phyloP scores from a whole-genome alignment of 2,797 vertebrate species.

The Acipenser oxyrinchus region DNA sequence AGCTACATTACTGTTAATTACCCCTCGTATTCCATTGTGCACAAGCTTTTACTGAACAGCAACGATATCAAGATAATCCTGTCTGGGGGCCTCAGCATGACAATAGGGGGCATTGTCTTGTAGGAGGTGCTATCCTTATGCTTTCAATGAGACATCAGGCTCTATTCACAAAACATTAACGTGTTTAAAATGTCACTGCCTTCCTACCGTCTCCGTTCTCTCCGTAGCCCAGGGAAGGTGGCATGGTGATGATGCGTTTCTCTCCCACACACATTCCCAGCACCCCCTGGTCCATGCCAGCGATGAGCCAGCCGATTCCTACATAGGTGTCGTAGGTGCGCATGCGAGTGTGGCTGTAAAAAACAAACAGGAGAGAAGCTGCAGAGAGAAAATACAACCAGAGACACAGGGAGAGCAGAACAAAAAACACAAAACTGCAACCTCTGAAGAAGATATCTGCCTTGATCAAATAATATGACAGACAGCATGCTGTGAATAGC shows the following conservation, averaged over 20 bases:
- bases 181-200: constrained; percentile 11
- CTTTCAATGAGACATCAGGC: too few relatives aligned
- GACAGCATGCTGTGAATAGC: too few relatives aligned
- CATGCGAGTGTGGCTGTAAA: constrained; percentile 84
- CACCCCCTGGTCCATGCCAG: constrained; percentile 94
- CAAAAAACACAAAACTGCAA: not conserved
- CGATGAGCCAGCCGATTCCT: constrained; percentile 96
- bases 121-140: too few relatives aligned
- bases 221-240: constrained; percentile 87
- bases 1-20: too few relatives aligned
- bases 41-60: too few relatives aligned
- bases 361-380: not conserved
- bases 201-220: constrained; percentile 92
- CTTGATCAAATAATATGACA: too few relatives aligned
- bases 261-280: constrained; percentile 95
- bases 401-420: not conserved
- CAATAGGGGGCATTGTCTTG: too few relatives aligned
- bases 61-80: too few relatives aligned
- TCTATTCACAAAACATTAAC: too few relatives aligned
- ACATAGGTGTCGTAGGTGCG: constrained; percentile 92
- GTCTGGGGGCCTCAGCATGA: too few relatives aligned
- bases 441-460: not conserved
- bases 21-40: too few relatives aligned
- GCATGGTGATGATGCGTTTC: constrained; percentile 82
- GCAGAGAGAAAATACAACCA: not conserved